Evolutionary conservation across 2,888 invertebrate genomes (phyloP), one percentile per base, ranked within the genome.

Genomic region (Acrobasis consociella): DNA sequence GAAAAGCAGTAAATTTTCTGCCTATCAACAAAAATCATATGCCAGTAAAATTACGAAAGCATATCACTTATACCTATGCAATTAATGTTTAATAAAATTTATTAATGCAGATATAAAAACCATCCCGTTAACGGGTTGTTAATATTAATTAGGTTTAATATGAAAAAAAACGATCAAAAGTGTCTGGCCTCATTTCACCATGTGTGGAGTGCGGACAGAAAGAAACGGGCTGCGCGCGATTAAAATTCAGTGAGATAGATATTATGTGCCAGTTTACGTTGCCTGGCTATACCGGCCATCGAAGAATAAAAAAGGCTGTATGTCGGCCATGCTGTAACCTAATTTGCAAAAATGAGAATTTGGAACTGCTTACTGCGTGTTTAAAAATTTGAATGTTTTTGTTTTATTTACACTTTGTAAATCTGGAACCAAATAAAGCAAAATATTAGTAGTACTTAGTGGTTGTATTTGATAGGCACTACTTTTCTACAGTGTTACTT

Each of bases 121-220:
- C 10, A 42, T 11, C 13, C 13, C 42, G 42, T 42, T 42, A 42
- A 42, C 13, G 3, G 39, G 2, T 42, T 42, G 1, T 55, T 55
- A 46, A 58, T 58, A 58, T 58, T 49, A 59, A 59, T 59, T 37
- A 59, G 59, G 15, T 50, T 31, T 49, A 59, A 37, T 49, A 49
- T 50, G 49, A 59, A 37, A 37, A n/a, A 38, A 37, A 49, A 37
- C 49, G 37, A 49, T 15, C 9, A 59, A 49, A 49, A 49, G 49
- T 37, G 59, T 37, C 49, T 50, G 51, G 9, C 39, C 60, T 52
- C 51, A 60, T 37, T 51, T 42, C 17, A 60, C 50, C 60, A 60
- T 9, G 42, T 60, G 60, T 9, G 22, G 39, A 51, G 51, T 60
- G 50, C n/a, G 38, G 51, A 51, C 39, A 2, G 38, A 60, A 51